Conservation (phyloP, 1,140 invertebrate species). For the Ceratosolen solmsi region DNA sequence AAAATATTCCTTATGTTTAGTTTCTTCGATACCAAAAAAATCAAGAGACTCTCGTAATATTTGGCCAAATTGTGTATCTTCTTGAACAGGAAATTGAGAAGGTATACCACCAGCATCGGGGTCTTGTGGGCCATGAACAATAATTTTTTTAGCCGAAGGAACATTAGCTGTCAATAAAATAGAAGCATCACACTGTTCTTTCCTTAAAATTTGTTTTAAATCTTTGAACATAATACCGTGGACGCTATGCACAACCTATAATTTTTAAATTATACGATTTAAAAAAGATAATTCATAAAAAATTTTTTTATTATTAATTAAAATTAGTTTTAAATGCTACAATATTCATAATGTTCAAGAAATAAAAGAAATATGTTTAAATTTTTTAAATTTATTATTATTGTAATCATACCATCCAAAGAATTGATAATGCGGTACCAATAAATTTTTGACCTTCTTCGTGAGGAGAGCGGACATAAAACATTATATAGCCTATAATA, state of each 20-base stretch:
- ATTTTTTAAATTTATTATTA: not conserved
- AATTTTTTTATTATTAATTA: too few relatives aligned
- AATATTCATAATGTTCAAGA: too few relatives aligned
- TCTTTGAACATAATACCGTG: constrained; percentile 99
- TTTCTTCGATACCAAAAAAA: constrained; percentile 97
- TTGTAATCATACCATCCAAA: constrained; percentile 90
- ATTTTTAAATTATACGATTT: not conserved
- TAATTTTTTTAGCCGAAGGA: constrained; percentile 98
- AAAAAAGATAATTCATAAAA: too few relatives aligned
- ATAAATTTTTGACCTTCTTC: constrained; percentile 95
- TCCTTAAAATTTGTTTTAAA: constrained; percentile 97
- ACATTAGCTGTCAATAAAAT: constrained; percentile 98
- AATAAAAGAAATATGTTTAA: too few relatives aligned
- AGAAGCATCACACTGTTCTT: constrained; percentile 99
- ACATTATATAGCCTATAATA: constrained; percentile 99
- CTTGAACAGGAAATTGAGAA: constrained; percentile 98
- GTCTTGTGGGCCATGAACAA: constrained; percentile 95
- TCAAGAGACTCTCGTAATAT: constrained; percentile 96
- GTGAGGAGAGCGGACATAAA: constrained; percentile 95
- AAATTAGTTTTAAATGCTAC: too few relatives aligned
- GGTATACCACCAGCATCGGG: constrained; percentile 95
- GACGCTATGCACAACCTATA: constrained; percentile 93
- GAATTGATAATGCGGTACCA: constrained; percentile 91
- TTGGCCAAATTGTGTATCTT: constrained; percentile 98
- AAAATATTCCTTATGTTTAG: constrained; percentile 91